Base-by-base conservation (phyloP, 2,113 vertebrate genomes). In the Nesogale talazaci region DNA sequence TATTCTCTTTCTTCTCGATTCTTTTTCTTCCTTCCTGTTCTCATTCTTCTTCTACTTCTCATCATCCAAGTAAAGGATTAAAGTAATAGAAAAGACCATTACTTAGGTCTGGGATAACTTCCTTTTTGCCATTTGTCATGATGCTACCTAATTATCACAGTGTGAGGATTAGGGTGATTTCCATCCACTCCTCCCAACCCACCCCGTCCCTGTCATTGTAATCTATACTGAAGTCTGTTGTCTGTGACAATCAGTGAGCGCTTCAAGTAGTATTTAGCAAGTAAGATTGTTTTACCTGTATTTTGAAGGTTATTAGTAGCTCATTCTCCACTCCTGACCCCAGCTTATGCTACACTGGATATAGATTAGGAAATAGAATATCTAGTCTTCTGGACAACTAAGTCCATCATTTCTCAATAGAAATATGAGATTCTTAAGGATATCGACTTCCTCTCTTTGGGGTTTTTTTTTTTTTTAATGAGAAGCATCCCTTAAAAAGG, bases 341-440 rank as follows among this genome's bases (percentile, higher is more conserved):
- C 17, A 15, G 29, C 67, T n/a, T 31, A 29, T 69, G 46, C 31
- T 42, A 36, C 9, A 22, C 56, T 92, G 83, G 29, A 86, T 86
- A 83, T 89, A 86, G 86, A 63, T 86, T 65, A 79, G 63, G 59
- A 77, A 91, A 57, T 57, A 31, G 23, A 83, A 79, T 14, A 83
- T 87, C 52, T 91, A 4, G 42, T 88, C 46, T 83, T 78, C 23
- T 46, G 38, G 34, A 25, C 25, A 59, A 22, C 1, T 80, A 46
- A 63, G 52, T 86, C 29, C 82, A 31, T 34, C 6, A 89, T 81
- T 93, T 22, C 5, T 69, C 57, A 69, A 15, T 31, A 34, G 75
- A 34, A 81, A 92, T 78, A 14, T 67, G 20, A 89, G 4, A 57
- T 67, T 74, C 27, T 31, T 83, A 70, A 87, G 19, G 3, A 76